Evolutionary conservation across 2,888 invertebrate species (phyloP), one percentile per base, ranked within the genome.

Genomic region (Agrotis segetum): DNA sequence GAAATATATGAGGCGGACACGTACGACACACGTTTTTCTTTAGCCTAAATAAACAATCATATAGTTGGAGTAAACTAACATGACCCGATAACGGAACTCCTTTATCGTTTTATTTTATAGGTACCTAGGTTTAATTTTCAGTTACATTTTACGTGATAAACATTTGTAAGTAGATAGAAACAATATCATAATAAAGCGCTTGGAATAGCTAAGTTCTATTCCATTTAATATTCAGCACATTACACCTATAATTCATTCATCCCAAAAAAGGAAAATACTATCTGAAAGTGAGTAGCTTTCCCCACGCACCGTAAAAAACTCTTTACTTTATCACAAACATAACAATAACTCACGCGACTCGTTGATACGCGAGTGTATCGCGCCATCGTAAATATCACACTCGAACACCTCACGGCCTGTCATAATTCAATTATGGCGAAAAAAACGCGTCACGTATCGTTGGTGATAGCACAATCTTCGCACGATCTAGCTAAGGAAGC

Each of bases 371-470:
- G 67, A 81, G 82, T 84, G 81, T 82, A 79, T 83, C 82, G 84
- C 67, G 77, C 64, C 76, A 79, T 87, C 89, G 87, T 92, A 91
- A 92, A 92, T 90, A 92, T 91, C 87, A 87, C 74, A 81, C 85
- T 80, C 71, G 73, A 82, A 81, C 88, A 89, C 89, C 87, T 88
- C 87, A 81, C 83, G 84, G 83, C 83, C 88, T 88, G 91, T 93
- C 91, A 92, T 94, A 93, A 94, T 93, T 94, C 92, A 94, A 93
- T 94, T 94, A 94, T 88, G 91, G 88, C 88, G 88, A 90, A 91
- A 94, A 34, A 91, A 91, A 89, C 90, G 89, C 88, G 91, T 91
- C 92, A 89, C 91, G 88, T 92, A 91, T 91, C 91, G 89, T 80
- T 86, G 87, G 85, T 89, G 94, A 93, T 94, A 93, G 92, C 90